These are phyloP conservation scores for Premnoplex brunnescens DNA, from an alignment of 2,797 vertebrate species.

Conservation along the genomic window DNA sequence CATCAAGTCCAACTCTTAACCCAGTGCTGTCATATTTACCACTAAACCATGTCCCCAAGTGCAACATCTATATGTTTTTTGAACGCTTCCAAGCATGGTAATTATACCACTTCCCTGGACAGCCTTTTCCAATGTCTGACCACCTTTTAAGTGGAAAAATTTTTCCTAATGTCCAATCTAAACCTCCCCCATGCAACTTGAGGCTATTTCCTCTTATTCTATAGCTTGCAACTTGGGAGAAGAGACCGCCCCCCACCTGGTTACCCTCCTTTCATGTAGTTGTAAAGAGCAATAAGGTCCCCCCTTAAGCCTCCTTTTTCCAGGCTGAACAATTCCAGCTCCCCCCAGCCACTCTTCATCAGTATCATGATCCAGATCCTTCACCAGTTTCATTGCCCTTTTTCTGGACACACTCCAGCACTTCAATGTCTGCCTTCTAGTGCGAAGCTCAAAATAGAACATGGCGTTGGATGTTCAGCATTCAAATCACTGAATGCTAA, in stretches of 20 bases:
- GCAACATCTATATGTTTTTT: neutral
- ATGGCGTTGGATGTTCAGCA: neutral
- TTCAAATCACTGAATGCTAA: neutral
- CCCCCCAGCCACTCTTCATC: neutral
- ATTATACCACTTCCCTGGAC: too few relatives aligned
- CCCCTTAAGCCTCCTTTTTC: neutral
- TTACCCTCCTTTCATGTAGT: neutral
- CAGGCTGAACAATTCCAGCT: neutral
- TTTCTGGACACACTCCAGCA: neutral
- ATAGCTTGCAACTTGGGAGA: neutral
- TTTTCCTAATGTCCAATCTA: neutral
- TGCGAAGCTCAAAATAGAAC: neutral
- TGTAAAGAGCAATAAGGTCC: neutral
- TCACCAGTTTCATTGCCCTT: neutral
- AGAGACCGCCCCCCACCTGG: rapidly evolving
- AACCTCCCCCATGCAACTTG: neutral
- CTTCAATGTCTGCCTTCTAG: neutral
- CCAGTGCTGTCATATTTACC: neutral
- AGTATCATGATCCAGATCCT: neutral
- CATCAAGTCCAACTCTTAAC: neutral
- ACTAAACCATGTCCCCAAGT: neutral
- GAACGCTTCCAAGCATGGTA: neutral
- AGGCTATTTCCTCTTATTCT: neutral
- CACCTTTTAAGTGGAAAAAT: neutral
- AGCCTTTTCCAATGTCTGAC: neutral